Evolutionary conservation across 2,888 invertebrate genomes (phyloP).

Genomic region (Lasioglossum calceatum): DNA sequence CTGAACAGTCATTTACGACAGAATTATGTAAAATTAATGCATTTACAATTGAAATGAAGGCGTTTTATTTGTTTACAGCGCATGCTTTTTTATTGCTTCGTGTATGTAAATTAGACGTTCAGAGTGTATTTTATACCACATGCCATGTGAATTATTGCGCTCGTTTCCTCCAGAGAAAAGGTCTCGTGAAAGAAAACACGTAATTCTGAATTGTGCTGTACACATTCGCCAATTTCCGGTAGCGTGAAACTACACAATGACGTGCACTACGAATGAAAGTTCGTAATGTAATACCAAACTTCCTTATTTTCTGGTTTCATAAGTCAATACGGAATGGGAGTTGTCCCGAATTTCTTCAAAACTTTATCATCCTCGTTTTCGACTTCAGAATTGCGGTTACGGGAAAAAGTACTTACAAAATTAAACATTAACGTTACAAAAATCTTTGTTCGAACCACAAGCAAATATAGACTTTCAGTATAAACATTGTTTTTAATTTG

Average conservation of each 20-base stretch:
- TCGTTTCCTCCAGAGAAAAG: not conserved
- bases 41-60: slow-evolving; percentile 27
- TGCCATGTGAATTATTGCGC: slow-evolving; percentile 11
- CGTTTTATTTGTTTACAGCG: not conserved
- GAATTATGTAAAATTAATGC: not conserved
- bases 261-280: slow-evolving; percentile 27
- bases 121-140: not conserved
- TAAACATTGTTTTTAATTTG: not conserved
- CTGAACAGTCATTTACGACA: not conserved
- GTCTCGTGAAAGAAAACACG: slow-evolving; percentile 7
- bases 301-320: slow-evolving; percentile 18
- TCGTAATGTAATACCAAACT: slow-evolving; percentile 17
- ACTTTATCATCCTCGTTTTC: not conserved
- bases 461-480: no score
- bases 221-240: slow-evolving; percentile 24
- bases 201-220: slow-evolving; percentile 20
- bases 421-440: not conserved
- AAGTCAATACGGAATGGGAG: not conserved
- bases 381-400: not conserved
- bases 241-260: slow-evolving; percentile 26
- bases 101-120: not conserved
- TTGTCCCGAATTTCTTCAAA: not conserved
- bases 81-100: not conserved
- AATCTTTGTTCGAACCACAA: not conserved
- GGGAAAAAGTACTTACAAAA: not conserved